Conservation (phyloP, 2,888 invertebrate species). For the Euspilapteryx auroguttella region DNA sequence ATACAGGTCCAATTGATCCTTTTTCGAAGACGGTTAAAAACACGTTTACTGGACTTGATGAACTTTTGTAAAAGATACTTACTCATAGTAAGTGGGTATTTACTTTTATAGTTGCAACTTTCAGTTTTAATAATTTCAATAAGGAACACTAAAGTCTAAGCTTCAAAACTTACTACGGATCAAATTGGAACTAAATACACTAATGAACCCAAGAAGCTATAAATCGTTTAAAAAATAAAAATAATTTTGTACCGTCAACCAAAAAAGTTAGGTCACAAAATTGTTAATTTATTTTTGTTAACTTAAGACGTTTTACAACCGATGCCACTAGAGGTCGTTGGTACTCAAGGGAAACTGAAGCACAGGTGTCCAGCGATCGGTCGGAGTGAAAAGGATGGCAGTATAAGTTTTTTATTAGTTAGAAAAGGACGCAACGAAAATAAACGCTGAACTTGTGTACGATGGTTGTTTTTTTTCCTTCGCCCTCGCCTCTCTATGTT, state of each 20-base stretch:
- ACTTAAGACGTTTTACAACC: constrained; percentile 27
- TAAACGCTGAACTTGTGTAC: constrained; percentile 59
- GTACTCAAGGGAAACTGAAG: constrained; percentile 61
- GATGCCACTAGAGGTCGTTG: constrained; percentile 48
- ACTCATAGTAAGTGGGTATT: no score
- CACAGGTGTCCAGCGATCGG: constrained; percentile 62
- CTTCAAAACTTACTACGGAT: constrained; percentile 44
- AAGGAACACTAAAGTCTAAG: constrained; percentile 10
- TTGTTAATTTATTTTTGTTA: constrained; percentile 14
- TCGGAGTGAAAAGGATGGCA: constrained; percentile 26
- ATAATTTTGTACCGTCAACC: constrained; percentile 11
- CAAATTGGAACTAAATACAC: constrained; percentile 42
- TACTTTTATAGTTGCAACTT: no score
- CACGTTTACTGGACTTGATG: no score
- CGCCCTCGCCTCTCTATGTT: constrained; percentile 60
- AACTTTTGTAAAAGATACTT: no score
- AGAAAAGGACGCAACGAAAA: constrained; percentile 50
- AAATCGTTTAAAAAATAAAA: not conserved
- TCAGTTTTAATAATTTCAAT: constrained; percentile 2
- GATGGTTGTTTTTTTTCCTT: constrained; percentile 45
- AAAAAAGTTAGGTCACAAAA: constrained; percentile 15
- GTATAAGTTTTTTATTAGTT: constrained; percentile 15
- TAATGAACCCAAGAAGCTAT: constrained; percentile 11
- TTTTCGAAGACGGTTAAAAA: no score
- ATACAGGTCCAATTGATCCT: no score